Evolutionary conservation across 1,140 invertebrate species (phyloP), one percentile per base, ranked within the genome.

Genomic region (Listronotus bonariensis): DNA sequence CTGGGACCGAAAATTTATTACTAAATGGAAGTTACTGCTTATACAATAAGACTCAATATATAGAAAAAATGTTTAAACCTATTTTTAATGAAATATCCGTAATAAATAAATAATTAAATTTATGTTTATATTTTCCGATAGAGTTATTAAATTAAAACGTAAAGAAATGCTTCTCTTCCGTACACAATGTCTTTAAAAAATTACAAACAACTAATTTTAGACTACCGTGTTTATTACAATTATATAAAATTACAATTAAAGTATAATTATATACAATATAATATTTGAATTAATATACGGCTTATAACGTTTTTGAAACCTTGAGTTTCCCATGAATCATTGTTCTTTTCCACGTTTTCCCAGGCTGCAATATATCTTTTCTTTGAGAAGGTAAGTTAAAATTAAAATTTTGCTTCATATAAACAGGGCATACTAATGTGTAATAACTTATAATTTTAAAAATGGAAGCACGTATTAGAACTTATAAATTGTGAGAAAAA

Each of bases 291-390:
- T 58, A 58, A 58, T 58, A 48, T 58, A 36, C 18, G 45, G 55
- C 17, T 58, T 26, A 48, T 48, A 58, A 42, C 46, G 55, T 58
- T 58, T 45, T 45, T 46, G 46, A 42, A 48, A 48, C 55, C 55
- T 58, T 48, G 57, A 60, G 40, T 60, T 60, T 60, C 57, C 36
- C 57, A 60, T 60, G 57, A 52, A 51, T 49, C 46, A 60, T 60
- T 60, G 57, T 60, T 60, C 57, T 51, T 60, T 60, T 57, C 57
- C 57, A 40, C 15, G 36, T 46, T 52, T 60, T 60, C 38, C 57
- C 57, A 38, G 57, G 18, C 57, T 32, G 57, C 57, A 10, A 60
- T 60, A 60, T 51, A 51, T 60, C 57, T 51, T 60, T 46, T 34
- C 43, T 48, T 41, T 2, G n/a, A 26, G 55, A 32, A 46, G 55